Conservation (phyloP, 1,140 invertebrate genomes). For the Cotesia chilonis region DNA sequence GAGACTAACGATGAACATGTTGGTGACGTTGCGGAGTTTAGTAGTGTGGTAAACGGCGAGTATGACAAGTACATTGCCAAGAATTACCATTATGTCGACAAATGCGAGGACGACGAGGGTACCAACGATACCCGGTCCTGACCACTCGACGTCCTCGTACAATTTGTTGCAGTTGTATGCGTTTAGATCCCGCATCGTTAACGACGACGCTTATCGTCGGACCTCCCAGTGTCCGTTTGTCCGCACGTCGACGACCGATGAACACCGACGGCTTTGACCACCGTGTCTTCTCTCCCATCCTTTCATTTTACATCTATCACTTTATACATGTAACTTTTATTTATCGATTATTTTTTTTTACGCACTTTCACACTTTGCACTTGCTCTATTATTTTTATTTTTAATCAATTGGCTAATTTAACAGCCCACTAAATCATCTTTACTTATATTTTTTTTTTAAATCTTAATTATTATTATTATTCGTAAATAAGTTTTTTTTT, state of each 20-base stretch:
- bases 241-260: conserved; percentile 12
- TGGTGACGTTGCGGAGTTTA: conserved; percentile 91
- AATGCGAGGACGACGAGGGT: conserved; percentile 80
- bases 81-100: conserved; percentile 86
- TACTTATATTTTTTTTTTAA: not conserved
- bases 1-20: conserved; percentile 93
- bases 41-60: conserved; percentile 87
- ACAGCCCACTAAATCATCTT: too few species aligned
- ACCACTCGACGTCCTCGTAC: conserved; percentile 79
- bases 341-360: not conserved
- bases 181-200: conserved; percentile 70
- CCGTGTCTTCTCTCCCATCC: conserved; percentile 24
- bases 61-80: conserved; percentile 91
- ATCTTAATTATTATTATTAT: not conserved
- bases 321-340: not conserved
- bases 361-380: not conserved
- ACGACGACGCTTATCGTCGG: conserved; percentile 29
- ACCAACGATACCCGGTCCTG: conserved; percentile 75
- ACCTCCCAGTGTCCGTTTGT: conserved; percentile 11
- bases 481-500: not conserved
- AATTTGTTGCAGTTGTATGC: conserved; percentile 78
- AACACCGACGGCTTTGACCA: conserved; percentile 15
- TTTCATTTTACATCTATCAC: conserved; percentile 25
- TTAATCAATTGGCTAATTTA: too few species aligned
- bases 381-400: not conserved